A percentile compares a stretch with the other conserved stretches of the same genome.
phyloP scores from a whole-genome alignment of 1,140 invertebrate genomes.

The honey bee (Apis mellifera) region DNA sequence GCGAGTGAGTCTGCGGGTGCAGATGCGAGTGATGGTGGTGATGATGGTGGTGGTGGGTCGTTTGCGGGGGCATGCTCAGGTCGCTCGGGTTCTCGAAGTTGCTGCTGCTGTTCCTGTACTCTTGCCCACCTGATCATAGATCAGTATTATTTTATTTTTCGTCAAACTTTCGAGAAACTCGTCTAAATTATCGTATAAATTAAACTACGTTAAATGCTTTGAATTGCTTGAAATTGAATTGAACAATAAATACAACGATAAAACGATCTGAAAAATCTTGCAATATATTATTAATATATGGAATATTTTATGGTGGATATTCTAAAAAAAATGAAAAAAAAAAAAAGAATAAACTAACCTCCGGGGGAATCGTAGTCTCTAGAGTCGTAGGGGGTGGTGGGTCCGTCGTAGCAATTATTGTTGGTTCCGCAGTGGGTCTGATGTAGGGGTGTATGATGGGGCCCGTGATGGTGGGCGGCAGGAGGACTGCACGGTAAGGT shows the following conservation, averaged over 20 bases:
- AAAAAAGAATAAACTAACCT: conserved; percentile 62
- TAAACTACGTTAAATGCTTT: too few relatives aligned
- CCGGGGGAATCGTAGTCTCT: conserved; percentile 79
- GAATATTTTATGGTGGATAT: too few relatives aligned
- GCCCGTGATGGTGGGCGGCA: conserved; percentile 71
- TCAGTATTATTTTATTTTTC: too few relatives aligned
- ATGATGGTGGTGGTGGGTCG: conserved; percentile 68
- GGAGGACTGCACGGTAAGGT: conserved; percentile 78
- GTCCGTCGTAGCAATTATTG: conserved; percentile 79
- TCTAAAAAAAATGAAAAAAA: too few relatives aligned
- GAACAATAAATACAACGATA: too few relatives aligned
- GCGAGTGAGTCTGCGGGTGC: conserved; percentile 72
- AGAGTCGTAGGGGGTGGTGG: conserved; percentile 78
- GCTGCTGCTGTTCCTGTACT: conserved; percentile 72
- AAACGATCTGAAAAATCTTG: too few relatives aligned
- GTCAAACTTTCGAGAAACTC: too few relatives aligned
- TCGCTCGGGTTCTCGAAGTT: conserved; percentile 75
- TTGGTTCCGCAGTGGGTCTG: conserved; percentile 79
- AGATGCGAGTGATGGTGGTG: conserved; percentile 70
- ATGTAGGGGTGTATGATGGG: conserved; percentile 75
- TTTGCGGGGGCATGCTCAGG: conserved; percentile 75
- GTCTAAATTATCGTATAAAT: too few relatives aligned
- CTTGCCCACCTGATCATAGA: conserved; percentile 65
- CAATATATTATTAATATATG: too few relatives aligned
- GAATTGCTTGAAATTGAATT: too few relatives aligned